Conservation (phyloP, 2,113 vertebrate species). For the Passer montanus region DNA sequence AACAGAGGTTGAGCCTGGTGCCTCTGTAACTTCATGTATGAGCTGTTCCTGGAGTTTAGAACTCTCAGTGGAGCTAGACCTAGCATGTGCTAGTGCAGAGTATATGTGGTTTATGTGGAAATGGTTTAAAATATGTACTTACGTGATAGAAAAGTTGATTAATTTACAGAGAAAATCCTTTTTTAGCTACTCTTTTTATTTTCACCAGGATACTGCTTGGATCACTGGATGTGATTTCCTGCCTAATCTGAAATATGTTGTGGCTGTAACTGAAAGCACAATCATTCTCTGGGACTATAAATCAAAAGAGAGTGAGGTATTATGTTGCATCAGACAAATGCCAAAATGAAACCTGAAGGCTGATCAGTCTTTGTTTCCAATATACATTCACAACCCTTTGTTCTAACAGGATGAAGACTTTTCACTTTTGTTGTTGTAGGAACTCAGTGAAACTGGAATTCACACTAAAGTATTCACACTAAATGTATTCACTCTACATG, state of each 20-base stretch:
- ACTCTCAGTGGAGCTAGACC: neutral
- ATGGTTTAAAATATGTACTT: neutral
- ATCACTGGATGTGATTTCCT: conserved; percentile 77
- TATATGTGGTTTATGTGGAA: neutral
- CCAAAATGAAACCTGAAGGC: neutral
- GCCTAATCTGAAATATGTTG: conserved; percentile 62
- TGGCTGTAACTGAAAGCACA: conserved; percentile 74
- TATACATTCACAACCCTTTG: neutral
- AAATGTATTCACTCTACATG: neutral
- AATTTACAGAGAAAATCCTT: neutral
- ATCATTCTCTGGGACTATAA: conserved; percentile 79
- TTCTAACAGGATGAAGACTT: neutral
- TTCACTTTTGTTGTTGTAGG: neutral
- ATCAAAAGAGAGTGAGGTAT: conserved; percentile 69
- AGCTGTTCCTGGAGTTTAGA: neutral
- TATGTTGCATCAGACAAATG: neutral
- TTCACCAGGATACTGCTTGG: conserved; percentile 72
- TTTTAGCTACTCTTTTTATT: neutral
- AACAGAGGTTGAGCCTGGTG: neutral
- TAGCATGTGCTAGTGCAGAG: neutral
- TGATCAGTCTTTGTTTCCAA: neutral
- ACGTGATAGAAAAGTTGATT: neutral
- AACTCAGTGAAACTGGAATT: neutral
- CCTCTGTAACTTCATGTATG: neutral
- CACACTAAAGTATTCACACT: neutral